Conservation (phyloP, 2,113 vertebrate species). For the Edolisoma coerulescens region DNA sequence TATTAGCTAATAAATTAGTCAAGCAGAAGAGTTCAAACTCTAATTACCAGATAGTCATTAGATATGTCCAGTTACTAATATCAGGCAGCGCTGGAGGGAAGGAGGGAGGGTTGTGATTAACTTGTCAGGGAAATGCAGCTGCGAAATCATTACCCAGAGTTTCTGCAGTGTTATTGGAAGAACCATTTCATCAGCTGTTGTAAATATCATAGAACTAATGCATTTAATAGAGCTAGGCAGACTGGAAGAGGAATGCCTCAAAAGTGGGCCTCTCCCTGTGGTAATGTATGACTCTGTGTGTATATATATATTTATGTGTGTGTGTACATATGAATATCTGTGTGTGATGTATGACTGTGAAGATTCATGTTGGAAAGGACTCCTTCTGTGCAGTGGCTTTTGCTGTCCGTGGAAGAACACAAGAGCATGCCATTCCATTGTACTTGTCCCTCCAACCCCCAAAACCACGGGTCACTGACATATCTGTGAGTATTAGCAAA, state of each 20-base stretch:
- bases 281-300: neutral
- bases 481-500: neutral
- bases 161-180: neutral
- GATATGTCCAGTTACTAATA: neutral
- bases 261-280: neutral
- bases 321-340: rapidly evolving
- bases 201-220: neutral
- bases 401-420: neutral
- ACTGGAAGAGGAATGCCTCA: neutral
- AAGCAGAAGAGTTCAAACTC: neutral
- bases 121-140: neutral
- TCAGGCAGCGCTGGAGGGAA: neutral
- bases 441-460: neutral
- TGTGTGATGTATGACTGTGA: neutral
- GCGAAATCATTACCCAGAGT: neutral
- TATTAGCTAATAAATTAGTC: conserved; percentile 25
- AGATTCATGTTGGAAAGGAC: neutral
- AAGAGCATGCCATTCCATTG: neutral
- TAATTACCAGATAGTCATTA: neutral
- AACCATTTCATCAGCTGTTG: neutral
- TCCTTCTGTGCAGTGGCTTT: neutral
- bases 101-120: neutral
- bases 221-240: neutral
- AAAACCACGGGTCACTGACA: neutral
- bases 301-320: neutral